Conservation (phyloP, 2,113 vertebrate species). For the Sorex araneus region DNA sequence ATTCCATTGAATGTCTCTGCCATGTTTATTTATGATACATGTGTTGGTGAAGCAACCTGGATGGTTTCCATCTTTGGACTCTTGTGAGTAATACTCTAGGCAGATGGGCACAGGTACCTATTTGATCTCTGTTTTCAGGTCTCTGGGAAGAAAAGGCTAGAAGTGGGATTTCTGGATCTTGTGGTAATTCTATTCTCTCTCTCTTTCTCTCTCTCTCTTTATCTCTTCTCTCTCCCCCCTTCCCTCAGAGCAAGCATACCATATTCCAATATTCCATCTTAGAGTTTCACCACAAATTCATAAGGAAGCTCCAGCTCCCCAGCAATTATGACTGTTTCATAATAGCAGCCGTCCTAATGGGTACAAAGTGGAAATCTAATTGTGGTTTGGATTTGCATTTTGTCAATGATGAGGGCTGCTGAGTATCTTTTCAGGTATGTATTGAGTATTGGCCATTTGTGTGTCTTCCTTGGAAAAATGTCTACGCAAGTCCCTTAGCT, state of each 20-base stretch:
- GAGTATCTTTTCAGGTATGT: background rate
- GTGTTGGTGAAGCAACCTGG: background rate
- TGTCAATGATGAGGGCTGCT: background rate
- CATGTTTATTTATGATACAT: background rate
- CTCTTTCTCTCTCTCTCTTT: too few relatives aligned
- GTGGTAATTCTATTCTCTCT: too few relatives aligned
- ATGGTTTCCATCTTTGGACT: background rate
- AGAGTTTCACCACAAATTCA: background rate
- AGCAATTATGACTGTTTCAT: background rate
- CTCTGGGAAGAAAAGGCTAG: background rate
- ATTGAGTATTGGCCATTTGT: background rate
- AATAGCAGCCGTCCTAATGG: background rate
- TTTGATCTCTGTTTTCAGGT: background rate
- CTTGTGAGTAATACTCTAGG: background rate
- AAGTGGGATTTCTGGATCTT: background rate
- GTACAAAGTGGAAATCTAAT: background rate
- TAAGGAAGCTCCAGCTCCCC: background rate
- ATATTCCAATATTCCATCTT: background rate
- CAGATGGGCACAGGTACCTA: fast-evolving
- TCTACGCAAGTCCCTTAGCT: background rate
- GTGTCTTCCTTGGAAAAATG: background rate
- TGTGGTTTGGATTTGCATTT: background rate
- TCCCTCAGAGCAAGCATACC: too few relatives aligned
- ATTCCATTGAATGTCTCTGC: background rate
- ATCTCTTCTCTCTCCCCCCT: too few relatives aligned